Percentiles rank a stretch among this genome's conserved stretches.
These are phyloP conservation scores for Heliconius ismenius DNA, from an alignment of 2,888 invertebrate species.

Conservation along the genomic window DNA sequence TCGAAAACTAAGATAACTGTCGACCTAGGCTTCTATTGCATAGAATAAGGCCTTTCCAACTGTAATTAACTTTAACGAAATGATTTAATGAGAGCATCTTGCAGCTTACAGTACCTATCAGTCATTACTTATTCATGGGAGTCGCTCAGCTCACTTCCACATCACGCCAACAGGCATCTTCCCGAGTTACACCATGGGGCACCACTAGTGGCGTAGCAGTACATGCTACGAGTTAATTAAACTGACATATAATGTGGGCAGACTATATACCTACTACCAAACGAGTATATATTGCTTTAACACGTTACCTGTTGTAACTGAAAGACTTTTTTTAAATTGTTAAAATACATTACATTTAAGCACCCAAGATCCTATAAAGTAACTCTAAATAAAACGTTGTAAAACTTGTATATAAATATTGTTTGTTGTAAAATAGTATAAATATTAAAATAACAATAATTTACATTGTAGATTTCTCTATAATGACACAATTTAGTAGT, in stretches of 20 bases:
- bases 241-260: background rate
- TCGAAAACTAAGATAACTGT: background rate
- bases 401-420: too few species aligned
- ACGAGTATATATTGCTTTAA: too few species aligned
- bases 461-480: too few species aligned
- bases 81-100: background rate
- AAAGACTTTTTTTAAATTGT: too few species aligned
- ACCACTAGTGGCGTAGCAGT: background rate
- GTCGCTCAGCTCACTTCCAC: conserved; percentile 23
- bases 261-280: background rate
- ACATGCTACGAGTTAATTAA: background rate
- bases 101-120: background rate
- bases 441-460: too few species aligned
- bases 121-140: conserved; percentile 38
- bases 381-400: too few species aligned
- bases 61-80: conserved; percentile 3
- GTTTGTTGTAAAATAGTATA: too few species aligned
- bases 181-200: background rate
- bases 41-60: background rate
- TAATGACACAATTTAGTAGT: too few species aligned
- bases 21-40: background rate
- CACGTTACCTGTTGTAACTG: too few species aligned
- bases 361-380: too few species aligned
- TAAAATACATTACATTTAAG: too few species aligned
- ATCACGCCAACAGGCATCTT: conserved; percentile 29